These are phyloP conservation scores for Paralichthys olivaceus DNA, from an alignment of 2,113 vertebrate genomes.

Conservation along the genomic window DNA sequence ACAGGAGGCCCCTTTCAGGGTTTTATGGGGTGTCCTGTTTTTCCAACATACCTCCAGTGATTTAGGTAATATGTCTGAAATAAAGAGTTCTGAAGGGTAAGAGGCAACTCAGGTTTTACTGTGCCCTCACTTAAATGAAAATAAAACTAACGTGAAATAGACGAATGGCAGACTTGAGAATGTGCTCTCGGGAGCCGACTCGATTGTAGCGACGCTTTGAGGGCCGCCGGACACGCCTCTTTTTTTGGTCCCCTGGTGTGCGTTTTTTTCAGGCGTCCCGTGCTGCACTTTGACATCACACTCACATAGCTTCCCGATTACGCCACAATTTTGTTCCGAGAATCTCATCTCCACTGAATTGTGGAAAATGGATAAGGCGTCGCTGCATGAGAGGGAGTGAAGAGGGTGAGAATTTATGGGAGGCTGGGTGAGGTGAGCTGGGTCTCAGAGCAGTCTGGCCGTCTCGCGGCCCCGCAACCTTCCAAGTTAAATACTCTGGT, in stretches of 20 bases:
- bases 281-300: conserved; percentile 47
- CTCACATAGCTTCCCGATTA: conserved; percentile 59
- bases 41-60: conserved; percentile 74
- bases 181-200: conserved; percentile 40
- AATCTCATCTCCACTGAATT: conserved; percentile 56
- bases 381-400: conserved; percentile 32
- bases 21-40: conserved; percentile 82
- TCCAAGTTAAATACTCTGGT: conserved; percentile 77
- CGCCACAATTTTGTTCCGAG: conserved; percentile 24
- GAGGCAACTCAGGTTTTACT: conserved; percentile 71
- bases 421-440: conserved; percentile 54
- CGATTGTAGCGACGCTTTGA: conserved; percentile 19
- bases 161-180: conserved; percentile 60
- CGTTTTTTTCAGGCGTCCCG: conserved; percentile 48
- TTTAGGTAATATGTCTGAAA: conserved; percentile 76
- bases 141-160: conserved; percentile 63
- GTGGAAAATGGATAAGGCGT: conserved; percentile 61
- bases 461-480: conserved; percentile 54
- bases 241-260: conserved; percentile 19
- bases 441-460: conserved; percentile 44
- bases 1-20: conserved; percentile 65
- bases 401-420: conserved; percentile 70
- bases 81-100: conserved; percentile 69
- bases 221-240: conserved; percentile 33
- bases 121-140: conserved; percentile 69